Conservation (phyloP, 2,888 invertebrate species). For the Alsophila aescularia region DNA sequence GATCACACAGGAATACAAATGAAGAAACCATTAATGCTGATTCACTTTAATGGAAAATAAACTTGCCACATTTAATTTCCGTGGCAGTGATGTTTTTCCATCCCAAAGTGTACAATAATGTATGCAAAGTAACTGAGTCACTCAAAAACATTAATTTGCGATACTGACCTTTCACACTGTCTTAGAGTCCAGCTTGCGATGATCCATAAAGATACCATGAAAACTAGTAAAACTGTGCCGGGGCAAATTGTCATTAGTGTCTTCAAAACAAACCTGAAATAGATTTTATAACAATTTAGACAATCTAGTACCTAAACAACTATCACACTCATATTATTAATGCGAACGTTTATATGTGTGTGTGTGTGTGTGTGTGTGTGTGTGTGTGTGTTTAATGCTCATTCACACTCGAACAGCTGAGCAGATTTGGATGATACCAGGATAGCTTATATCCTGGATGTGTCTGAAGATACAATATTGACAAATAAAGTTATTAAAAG, state of each 20-base stretch:
- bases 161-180: conserved; percentile 97
- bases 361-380: too few species aligned
- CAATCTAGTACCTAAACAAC: too few species aligned
- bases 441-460: too few species aligned
- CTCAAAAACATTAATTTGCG: conserved; percentile 45
- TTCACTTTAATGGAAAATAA: conserved; percentile 11
- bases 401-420: too few species aligned
- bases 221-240: conserved; percentile 97
- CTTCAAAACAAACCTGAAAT: conserved; percentile 93
- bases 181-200: conserved; percentile 99
- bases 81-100: conserved; percentile 22
- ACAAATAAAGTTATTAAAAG: too few species aligned
- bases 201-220: conserved; percentile 99
- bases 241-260: conserved; percentile 99
- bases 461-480: too few species aligned
- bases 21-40: conserved; percentile 20
- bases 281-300: too few species aligned
- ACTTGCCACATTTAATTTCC: conserved; percentile 13
- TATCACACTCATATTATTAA: too few species aligned
- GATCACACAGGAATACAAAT: conserved; percentile 45
- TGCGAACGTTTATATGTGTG: too few species aligned
- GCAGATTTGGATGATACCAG: too few species aligned
- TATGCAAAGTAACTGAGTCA: conserved; percentile 44
- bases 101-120: conserved; percentile 37
- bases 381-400: too few species aligned